These are phyloP conservation scores for Eilema sororculum DNA, from an alignment of 2,888 invertebrate genomes.

Conservation along the genomic window DNA sequence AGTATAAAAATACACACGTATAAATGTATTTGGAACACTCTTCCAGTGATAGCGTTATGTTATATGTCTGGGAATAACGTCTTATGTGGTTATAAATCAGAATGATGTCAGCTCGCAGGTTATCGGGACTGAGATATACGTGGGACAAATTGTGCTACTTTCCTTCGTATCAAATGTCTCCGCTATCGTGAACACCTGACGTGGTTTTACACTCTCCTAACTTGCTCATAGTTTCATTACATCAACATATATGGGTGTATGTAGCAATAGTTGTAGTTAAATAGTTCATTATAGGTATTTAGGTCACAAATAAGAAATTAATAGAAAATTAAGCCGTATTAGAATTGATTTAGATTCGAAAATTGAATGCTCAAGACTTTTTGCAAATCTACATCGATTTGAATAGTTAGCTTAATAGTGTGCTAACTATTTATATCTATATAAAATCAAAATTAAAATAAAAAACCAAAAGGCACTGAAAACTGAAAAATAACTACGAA, in stretches of 20 bases:
- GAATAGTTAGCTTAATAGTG: too few species aligned
- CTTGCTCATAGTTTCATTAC: constrained; percentile 7
- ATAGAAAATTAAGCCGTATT: not conserved
- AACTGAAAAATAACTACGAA: too few species aligned
- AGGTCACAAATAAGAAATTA: too few species aligned
- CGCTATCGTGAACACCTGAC: constrained; percentile 28
- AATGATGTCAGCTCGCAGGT: constrained; percentile 50
- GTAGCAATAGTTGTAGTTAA: not conserved
- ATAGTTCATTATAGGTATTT: not conserved
- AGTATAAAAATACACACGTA: not conserved
- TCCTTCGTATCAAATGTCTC: constrained; percentile 45
- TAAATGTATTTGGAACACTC: constrained; percentile 25
- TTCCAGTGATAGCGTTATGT: constrained; percentile 35
- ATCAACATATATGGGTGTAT: not conserved
- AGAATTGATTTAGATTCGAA: too few species aligned
- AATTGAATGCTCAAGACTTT: too few species aligned
- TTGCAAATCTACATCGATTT: too few species aligned
- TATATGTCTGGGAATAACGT: constrained; percentile 41
- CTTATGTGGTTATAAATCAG: constrained; percentile 51
- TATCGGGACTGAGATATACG: constrained; percentile 61
- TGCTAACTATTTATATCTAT: too few species aligned
- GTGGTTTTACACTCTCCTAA: constrained; percentile 16
- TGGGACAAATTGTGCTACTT: constrained; percentile 50
- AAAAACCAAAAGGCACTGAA: too few species aligned
- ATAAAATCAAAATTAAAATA: too few species aligned